A percentile compares a stretch with the other conserved stretches of the same genome.
Conservation (phyloP, 1,140 invertebrate species). For the Drosophila tsacasi region DNA sequence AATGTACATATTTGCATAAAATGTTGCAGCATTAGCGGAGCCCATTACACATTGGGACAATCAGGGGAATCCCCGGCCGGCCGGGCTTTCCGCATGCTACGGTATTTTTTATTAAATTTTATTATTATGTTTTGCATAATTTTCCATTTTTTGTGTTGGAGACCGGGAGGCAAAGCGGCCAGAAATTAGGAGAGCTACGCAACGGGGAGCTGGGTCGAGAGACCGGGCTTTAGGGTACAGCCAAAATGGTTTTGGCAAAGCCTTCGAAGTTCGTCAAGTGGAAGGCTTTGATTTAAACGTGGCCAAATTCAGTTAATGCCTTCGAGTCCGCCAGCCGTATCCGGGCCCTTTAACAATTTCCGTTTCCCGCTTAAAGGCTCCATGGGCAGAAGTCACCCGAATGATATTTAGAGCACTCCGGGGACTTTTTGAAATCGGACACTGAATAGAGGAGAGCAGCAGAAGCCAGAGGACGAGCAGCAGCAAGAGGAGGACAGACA, state of each 20-base stretch:
- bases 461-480: not conserved
- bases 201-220: not conserved
- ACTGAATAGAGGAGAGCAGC: not conserved
- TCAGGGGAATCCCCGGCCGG: constrained; percentile 15
- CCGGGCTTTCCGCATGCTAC: constrained; percentile 16
- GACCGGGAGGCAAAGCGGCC: constrained; percentile 1
- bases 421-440: constrained; percentile 32
- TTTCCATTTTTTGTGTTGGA: constrained; percentile 36
- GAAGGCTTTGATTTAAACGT: constrained; percentile 39
- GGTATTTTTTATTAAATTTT: constrained; percentile 78
- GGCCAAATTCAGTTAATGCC: constrained; percentile 23
- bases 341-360: constrained; percentile 31
- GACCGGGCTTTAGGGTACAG: not conserved
- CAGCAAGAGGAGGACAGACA: not conserved
- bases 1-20: constrained; percentile 77
- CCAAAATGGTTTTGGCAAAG: constrained; percentile 28
- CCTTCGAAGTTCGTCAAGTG: constrained; percentile 24
- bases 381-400: constrained; percentile 19
- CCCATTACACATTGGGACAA: constrained; percentile 55
- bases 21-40: constrained; percentile 59
- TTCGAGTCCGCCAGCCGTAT: not conserved
- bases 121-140: constrained; percentile 81
- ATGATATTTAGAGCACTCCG: constrained; percentile 39
- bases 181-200: constrained; percentile 21
- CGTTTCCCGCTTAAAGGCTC: not conserved